Percentiles rank a stretch among this genome's conserved stretches.
Conservation (phyloP, 2,113 vertebrate genomes). For the Cranoglanis bouderius region DNA sequence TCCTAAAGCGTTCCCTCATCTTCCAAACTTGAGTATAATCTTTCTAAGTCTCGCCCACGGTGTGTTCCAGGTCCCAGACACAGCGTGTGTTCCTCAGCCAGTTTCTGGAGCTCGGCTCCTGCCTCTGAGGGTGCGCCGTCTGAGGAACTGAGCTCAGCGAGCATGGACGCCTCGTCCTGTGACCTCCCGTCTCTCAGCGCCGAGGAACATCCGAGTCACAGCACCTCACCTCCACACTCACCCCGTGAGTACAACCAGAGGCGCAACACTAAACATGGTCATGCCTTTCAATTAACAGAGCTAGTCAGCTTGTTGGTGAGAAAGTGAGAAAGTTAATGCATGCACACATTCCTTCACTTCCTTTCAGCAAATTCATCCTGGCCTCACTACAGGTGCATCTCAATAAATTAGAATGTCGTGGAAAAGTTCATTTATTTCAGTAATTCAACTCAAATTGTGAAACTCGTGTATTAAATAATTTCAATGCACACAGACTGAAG, state of each 20-base stretch:
- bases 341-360: not conserved
- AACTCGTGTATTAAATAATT: no score
- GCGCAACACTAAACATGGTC: not conserved
- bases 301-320: not conserved
- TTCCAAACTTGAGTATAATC: not conserved
- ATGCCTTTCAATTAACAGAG: not conserved
- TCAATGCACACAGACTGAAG: no score
- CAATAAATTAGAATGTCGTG: no score
- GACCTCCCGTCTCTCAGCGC: slow-evolving; percentile 58
- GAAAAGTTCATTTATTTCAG: no score
- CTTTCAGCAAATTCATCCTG: not conserved
- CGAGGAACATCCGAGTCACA: slow-evolving; percentile 50
- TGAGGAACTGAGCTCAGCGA: slow-evolving; percentile 57
- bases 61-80: slow-evolving; percentile 48
- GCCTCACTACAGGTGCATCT: no score
- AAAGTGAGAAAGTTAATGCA: no score
- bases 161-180: slow-evolving; percentile 54
- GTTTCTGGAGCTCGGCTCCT: slow-evolving; percentile 58
- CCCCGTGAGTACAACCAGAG: slow-evolving; percentile 48
- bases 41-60: not conserved
- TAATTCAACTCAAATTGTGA: no score
- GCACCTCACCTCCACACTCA: slow-evolving; percentile 49
- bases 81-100: slow-evolving; percentile 56
- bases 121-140: slow-evolving; percentile 60
- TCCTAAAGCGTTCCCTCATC: not conserved